Conservation (phyloP, 1,140 invertebrate species). For the Drosophila triauraria region DNA sequence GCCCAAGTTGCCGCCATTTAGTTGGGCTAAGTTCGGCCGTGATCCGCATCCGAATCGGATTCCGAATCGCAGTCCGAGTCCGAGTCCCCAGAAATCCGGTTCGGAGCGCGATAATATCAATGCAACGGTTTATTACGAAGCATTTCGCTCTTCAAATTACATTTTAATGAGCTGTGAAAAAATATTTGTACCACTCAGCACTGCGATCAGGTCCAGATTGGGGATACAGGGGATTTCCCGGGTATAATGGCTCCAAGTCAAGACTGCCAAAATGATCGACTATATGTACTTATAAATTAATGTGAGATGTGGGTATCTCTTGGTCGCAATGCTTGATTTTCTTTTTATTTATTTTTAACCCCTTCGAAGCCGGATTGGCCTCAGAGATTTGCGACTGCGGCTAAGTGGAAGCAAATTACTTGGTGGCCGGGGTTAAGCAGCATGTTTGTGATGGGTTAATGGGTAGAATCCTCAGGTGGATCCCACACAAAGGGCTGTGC, state of each 20-base stretch:
- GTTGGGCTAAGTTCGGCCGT: conserved; percentile 10
- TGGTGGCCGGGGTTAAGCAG: background rate
- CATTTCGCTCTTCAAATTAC: conserved; percentile 78
- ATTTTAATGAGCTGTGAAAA: conserved; percentile 83
- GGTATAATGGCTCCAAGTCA: background rate
- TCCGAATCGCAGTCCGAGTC: background rate
- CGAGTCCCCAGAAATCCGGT: conserved; percentile 15
- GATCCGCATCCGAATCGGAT: conserved; percentile 6
- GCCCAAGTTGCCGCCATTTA: conserved; percentile 64
- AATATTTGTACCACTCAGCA: conserved; percentile 66
- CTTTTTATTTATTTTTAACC: background rate
- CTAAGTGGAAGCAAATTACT: conserved; percentile 67
- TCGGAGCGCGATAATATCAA: conserved; percentile 57
- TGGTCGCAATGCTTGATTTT: background rate
- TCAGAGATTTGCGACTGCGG: conserved; percentile 28
- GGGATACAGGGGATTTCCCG: background rate
- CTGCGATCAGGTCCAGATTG: conserved; percentile 4
- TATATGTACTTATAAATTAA: background rate
- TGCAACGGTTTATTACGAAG: conserved; percentile 77
- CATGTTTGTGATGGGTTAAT: conserved; percentile 19
- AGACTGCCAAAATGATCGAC: background rate
- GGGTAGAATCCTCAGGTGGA: background rate
- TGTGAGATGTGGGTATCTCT: background rate
- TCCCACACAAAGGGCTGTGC: conserved; percentile 36
- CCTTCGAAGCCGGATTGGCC: conserved; percentile 10